Evolutionary conservation across 30 jellyfish, hydroid and myxozoan genomes (phyloP).

Genomic region (Aurelia sp.): DNA sequence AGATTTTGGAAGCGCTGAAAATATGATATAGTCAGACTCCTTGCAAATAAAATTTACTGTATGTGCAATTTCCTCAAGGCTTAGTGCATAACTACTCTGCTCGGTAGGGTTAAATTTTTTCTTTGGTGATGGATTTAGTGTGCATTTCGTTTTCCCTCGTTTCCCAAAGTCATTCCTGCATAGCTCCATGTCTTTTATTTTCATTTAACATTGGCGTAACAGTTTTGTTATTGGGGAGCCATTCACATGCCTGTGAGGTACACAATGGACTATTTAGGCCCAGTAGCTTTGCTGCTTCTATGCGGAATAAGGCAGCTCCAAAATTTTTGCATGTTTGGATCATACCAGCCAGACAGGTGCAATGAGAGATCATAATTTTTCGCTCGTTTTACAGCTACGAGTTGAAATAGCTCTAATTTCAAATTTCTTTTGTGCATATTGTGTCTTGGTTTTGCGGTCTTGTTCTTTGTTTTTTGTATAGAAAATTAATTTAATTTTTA

Average conservation of each 20-base stretch:
- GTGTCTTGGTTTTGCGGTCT: too few relatives aligned
- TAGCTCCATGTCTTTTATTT: conserved; percentile 12
- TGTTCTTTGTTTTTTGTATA: too few relatives aligned
- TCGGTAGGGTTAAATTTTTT: background rate
- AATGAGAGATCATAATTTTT: too few relatives aligned
- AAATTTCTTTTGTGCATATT: too few relatives aligned
- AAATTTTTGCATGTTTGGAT: too few relatives aligned
- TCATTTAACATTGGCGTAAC: conserved; percentile 29
- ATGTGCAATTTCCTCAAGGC: background rate
- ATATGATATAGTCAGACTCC: conserved; percentile 25
- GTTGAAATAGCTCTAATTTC: too few relatives aligned
- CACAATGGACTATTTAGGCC: conserved; percentile 4
- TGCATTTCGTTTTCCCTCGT: background rate
- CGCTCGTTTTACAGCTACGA: too few relatives aligned
- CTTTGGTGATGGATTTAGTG: conserved; percentile 21
- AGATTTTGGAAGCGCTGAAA: conserved; percentile 31
- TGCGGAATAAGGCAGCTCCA: too few relatives aligned
- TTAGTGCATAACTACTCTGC: background rate
- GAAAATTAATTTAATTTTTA: too few relatives aligned
- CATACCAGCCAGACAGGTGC: too few relatives aligned
- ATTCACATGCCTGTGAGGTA: conserved; percentile 37
- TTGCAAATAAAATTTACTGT: background rate
- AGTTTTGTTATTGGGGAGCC: conserved; percentile 42
- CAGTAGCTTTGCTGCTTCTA: too few relatives aligned
- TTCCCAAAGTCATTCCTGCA: conserved; percentile 10